A percentile compares a stretch with the other conserved stretches of the same genome.
phyloP scores from a whole-genome alignment of 2,888 invertebrate genomes.

The Drosophila demipolita region DNA sequence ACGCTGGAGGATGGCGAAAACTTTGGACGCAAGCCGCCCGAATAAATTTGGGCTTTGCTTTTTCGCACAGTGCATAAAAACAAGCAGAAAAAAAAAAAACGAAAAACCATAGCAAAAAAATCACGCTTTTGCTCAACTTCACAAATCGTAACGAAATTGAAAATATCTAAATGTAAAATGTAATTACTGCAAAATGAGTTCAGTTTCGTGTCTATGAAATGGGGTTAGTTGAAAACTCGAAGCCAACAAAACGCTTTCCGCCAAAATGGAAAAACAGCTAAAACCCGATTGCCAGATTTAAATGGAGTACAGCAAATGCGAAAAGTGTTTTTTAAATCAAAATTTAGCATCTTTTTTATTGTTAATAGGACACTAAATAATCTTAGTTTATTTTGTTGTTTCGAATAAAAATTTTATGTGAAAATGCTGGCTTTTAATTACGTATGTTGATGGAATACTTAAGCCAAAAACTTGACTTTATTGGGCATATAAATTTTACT shows the following conservation, averaged over 20 bases:
- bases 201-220: slow-evolving; percentile 77
- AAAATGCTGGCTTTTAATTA: not conserved
- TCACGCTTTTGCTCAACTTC: slow-evolving; percentile 1
- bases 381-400: not conserved
- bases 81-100: not conserved
- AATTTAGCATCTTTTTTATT: not conserved
- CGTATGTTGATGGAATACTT: not conserved
- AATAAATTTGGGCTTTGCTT: slow-evolving; percentile 2
- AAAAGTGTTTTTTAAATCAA: not conserved
- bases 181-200: slow-evolving; percentile 72
- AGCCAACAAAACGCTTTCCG: slow-evolving; percentile 9
- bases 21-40: slow-evolving; percentile 83
- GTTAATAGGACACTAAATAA: not conserved
- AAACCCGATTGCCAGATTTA: not conserved
- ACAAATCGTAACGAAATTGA: slow-evolving; percentile 29
- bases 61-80: not conserved
- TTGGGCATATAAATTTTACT: no score
- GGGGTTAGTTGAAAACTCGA: slow-evolving; percentile 63
- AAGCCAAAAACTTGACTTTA: not conserved
- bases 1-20: slow-evolving; percentile 92
- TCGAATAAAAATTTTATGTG: not conserved
- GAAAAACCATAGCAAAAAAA: slow-evolving; percentile 4
- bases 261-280: not conserved
- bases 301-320: not conserved
- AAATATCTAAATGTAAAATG: slow-evolving; percentile 67